A percentile compares a stretch with the other conserved stretches of the same genome.
Evolutionary conservation across 2,113 vertebrate species (phyloP).

Genomic region (Tachycineta bicolor): DNA sequence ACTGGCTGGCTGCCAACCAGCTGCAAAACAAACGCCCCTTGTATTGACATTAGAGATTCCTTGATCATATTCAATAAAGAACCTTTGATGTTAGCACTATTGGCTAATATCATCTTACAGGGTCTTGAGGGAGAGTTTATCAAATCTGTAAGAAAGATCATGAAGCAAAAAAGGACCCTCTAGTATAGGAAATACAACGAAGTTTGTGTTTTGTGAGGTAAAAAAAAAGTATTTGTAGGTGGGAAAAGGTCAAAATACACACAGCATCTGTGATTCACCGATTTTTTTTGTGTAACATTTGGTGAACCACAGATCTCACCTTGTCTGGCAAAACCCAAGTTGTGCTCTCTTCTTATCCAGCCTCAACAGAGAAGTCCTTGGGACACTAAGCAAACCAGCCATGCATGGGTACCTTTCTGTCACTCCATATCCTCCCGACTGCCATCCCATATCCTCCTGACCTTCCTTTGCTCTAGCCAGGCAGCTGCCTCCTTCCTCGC

Average conservation of each 20-base stretch:
- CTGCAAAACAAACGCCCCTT: conserved; percentile 13
- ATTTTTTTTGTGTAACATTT: neutral
- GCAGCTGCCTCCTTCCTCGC: neutral
- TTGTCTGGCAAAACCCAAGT: neutral
- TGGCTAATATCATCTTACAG: conserved; percentile 9
- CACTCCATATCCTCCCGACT: neutral
- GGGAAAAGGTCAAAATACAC: neutral
- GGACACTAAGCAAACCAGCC: neutral
- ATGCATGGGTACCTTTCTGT: neutral
- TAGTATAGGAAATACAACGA: neutral
- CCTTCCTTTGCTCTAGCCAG: neutral
- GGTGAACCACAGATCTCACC: neutral
- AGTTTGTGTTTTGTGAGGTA: neutral
- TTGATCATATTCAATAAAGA: conserved; percentile 48
- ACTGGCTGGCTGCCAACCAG: conserved; percentile 47
- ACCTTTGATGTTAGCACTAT: conserved; percentile 47
- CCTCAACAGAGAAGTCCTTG: neutral
- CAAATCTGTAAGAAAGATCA: neutral
- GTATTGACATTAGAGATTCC: conserved; percentile 39
- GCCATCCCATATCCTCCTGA: neutral
- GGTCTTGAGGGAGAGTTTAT: conserved; percentile 12
- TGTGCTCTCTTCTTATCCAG: neutral
- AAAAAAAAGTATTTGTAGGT: neutral
- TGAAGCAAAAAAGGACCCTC: neutral
- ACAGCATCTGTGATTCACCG: neutral